Evolutionary conservation across 2,113 vertebrate species (phyloP).

Genomic region (Hyperoodon ampullatus): DNA sequence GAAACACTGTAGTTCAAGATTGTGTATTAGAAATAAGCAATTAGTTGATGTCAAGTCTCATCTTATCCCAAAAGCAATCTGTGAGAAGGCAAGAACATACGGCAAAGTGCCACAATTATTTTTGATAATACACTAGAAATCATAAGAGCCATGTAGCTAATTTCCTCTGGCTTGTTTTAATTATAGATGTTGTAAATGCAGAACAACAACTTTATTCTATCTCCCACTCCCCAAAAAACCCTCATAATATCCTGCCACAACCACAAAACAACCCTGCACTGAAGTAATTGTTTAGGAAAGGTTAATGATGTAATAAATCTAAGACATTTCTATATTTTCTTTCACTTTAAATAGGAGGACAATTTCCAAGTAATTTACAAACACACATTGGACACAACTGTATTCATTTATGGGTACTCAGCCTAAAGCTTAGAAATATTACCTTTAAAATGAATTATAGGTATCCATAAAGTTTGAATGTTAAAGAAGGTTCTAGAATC

Average conservation of each 20-base stretch:
- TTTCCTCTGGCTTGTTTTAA: slow-evolving; percentile 71
- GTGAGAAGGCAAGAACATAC: slow-evolving; percentile 47
- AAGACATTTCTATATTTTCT: slow-evolving; percentile 2
- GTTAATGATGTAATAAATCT: slow-evolving; percentile 3
- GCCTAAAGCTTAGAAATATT: not conserved
- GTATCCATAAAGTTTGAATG: not conserved
- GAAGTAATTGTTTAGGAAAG: slow-evolving; percentile 22
- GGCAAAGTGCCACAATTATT: slow-evolving; percentile 71
- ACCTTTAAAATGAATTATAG: slow-evolving; percentile 35
- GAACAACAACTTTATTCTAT: slow-evolving; percentile 54
- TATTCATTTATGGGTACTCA: not conserved
- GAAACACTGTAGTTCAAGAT: slow-evolving; percentile 26
- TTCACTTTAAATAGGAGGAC: not conserved
- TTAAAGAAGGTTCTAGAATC: slow-evolving; percentile 33
- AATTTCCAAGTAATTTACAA: slow-evolving; percentile 53
- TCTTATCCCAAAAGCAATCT: slow-evolving; percentile 56
- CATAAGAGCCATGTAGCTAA: slow-evolving; percentile 62
- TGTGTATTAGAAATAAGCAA: slow-evolving; percentile 72
- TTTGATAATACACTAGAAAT: slow-evolving; percentile 69
- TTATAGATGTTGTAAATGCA: slow-evolving; percentile 66
- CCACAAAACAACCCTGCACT: not conserved
- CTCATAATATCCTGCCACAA: not conserved
- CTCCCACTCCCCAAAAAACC: not conserved
- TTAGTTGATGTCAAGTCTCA: slow-evolving; percentile 68
- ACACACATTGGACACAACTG: not conserved